phyloP scores from a whole-genome alignment of 2,888 invertebrate species.

The Lochmaea capreae region DNA sequence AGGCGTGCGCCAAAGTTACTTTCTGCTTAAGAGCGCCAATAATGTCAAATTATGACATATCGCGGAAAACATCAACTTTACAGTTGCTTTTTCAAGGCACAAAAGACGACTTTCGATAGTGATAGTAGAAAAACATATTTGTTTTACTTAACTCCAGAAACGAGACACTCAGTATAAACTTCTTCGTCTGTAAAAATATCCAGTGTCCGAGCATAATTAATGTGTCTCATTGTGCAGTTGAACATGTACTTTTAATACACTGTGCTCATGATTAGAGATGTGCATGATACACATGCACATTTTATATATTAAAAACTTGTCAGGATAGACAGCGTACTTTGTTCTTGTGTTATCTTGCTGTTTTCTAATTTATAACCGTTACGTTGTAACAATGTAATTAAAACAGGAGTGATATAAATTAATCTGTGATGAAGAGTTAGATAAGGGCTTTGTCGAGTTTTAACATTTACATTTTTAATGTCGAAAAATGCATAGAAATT shows the following conservation, averaged over 20 bases:
- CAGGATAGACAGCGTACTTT: constrained; percentile 16
- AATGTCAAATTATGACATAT: too few relatives aligned
- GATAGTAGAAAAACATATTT: not conserved
- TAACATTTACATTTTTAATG: constrained; percentile 1
- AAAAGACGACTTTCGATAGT: too few relatives aligned
- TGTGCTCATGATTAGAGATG: constrained; percentile 17
- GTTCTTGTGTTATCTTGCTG: constrained; percentile 18
- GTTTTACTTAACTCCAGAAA: not conserved
- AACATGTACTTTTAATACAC: constrained; percentile 17
- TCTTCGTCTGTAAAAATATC: constrained; percentile 12
- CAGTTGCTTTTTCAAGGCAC: too few relatives aligned
- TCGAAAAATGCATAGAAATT: not conserved
- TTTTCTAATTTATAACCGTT: constrained; percentile 23
- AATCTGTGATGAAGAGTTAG: constrained; percentile 11
- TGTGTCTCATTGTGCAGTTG: constrained; percentile 19
- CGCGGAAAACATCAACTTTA: too few relatives aligned
- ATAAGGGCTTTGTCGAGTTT: constrained; percentile 4
- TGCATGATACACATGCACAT: constrained; percentile 18
- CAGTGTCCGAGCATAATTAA: constrained; percentile 11
- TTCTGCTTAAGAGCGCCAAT: too few relatives aligned
- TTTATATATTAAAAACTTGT: constrained; percentile 23
- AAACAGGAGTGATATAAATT: constrained; percentile 22
- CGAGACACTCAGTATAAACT: not conserved
- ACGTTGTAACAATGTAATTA: constrained; percentile 15
- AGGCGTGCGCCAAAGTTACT: too few relatives aligned